These are phyloP conservation scores for Neopipo cinnamomea DNA, from an alignment of 2,113 vertebrate genomes.

Conservation along the genomic window DNA sequence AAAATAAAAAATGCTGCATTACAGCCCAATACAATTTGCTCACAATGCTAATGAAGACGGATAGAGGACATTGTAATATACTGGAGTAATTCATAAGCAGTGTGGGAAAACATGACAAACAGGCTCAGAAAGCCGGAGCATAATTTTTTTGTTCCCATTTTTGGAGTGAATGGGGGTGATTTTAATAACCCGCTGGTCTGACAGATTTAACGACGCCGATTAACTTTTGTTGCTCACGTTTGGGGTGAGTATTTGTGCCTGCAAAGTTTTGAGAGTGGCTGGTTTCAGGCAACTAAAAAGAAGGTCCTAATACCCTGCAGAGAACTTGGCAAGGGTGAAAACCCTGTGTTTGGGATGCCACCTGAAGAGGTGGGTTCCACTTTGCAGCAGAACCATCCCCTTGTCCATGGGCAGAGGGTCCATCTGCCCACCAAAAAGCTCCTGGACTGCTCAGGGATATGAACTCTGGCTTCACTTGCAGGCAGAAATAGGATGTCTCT, in stretches of 20 bases:
- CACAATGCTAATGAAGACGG: constrained; percentile 75
- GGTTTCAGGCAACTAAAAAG: neutral
- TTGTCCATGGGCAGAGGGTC: rapidly evolving
- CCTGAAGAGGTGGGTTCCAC: neutral
- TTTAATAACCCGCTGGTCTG: constrained; percentile 66
- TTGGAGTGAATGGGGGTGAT: constrained; percentile 39
- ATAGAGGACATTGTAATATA: constrained; percentile 66
- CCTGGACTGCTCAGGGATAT: neutral
- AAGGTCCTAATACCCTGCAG: neutral
- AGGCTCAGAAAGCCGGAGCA: constrained; percentile 4
- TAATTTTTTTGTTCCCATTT: constrained; percentile 66
- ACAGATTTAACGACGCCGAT: constrained; percentile 54
- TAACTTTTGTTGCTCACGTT: constrained; percentile 42
- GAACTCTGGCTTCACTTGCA: neutral
- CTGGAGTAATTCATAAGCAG: constrained; percentile 58
- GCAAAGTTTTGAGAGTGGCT: constrained; percentile 39
- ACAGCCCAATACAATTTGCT: constrained; percentile 65
- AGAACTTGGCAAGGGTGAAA: neutral
- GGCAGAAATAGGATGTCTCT: neutral
- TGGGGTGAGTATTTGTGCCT: neutral
- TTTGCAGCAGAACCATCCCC: neutral
- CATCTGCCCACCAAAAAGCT: neutral
- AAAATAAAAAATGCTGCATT: neutral
- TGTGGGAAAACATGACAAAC: constrained; percentile 42
- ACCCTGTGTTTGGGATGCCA: neutral